phyloP scores from a whole-genome alignment of 2,888 invertebrate genomes.

The Sepiola atlantica region DNA sequence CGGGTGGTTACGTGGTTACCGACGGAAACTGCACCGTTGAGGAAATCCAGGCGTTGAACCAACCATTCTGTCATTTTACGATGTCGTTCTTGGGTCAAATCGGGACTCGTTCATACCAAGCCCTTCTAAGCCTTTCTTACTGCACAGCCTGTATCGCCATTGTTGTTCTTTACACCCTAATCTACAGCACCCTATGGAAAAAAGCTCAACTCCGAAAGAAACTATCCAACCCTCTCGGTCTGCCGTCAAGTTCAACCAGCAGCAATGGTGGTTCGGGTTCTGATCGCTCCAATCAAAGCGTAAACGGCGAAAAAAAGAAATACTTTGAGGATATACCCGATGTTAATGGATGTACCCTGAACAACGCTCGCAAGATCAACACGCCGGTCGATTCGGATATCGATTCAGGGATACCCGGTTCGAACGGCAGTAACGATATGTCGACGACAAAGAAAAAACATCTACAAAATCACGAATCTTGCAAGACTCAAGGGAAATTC shows the following conservation, averaged over 20 bases:
- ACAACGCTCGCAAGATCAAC: neutral
- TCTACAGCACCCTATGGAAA: constrained; percentile 62
- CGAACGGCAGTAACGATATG: constrained; percentile 34
- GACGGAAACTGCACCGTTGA: constrained; percentile 54
- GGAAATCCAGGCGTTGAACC: constrained; percentile 55
- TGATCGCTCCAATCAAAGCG: constrained; percentile 2
- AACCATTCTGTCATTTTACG: constrained; percentile 63
- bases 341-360: neutral
- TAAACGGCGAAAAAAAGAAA: neutral
- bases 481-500: constrained; percentile 37
- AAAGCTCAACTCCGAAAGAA: constrained; percentile 53
- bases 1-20: constrained; percentile 53
- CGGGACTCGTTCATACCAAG: constrained; percentile 57
- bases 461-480: neutral
- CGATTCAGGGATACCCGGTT: neutral
- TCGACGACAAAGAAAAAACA: neutral
- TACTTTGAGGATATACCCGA: constrained; percentile 18
- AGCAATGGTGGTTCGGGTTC: neutral
- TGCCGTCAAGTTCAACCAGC: constrained; percentile 32
- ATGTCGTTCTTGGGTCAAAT: constrained; percentile 56
- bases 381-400: neutral
- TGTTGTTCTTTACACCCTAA: constrained; percentile 59
- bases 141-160: constrained; percentile 56
- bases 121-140: constrained; percentile 56
- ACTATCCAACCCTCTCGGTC: constrained; percentile 1